Conservation (phyloP, 2,888 invertebrate species). For the Erebia aethiops region DNA sequence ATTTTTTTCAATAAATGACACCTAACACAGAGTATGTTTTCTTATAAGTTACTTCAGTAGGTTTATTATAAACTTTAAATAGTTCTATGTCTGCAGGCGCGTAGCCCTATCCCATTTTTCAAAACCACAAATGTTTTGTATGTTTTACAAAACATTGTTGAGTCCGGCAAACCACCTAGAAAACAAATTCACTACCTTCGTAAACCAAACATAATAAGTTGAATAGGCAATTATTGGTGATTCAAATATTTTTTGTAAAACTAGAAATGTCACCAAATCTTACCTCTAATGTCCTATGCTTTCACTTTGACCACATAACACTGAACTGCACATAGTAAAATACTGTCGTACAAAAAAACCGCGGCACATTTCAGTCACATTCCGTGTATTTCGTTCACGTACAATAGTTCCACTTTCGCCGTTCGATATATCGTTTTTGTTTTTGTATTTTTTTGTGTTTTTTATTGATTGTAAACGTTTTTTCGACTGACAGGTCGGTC, state of each 20-base stretch:
- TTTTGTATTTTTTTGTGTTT: slow-evolving; percentile 20
- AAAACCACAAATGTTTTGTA: too few species aligned
- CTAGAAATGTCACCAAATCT: slow-evolving; percentile 22
- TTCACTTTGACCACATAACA: slow-evolving; percentile 36
- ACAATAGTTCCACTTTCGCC: slow-evolving; percentile 17
- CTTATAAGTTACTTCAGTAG: too few species aligned
- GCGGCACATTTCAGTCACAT: slow-evolving; percentile 25
- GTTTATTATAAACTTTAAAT: too few species aligned
- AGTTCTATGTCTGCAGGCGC: too few species aligned
- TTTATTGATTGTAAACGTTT: slow-evolving; percentile 26
- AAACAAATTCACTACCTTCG: too few species aligned
- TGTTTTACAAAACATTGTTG: too few species aligned
- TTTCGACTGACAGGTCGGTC: slow-evolving; percentile 20
- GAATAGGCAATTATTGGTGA: not conserved
- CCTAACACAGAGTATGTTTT: too few species aligned
- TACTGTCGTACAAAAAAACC: slow-evolving; percentile 15
- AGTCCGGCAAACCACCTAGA: too few species aligned
- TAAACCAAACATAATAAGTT: not conserved
- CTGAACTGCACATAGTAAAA: slow-evolving; percentile 27
- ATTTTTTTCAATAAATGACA: too few species aligned
- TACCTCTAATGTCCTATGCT: slow-evolving; percentile 40
- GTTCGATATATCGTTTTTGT: not conserved
- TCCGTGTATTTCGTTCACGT: slow-evolving; percentile 17
- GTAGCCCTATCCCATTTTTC: too few species aligned
- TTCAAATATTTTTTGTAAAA: not conserved